phyloP scores from a whole-genome alignment of 2,113 vertebrate genomes.

The Apaloderma vittatum region DNA sequence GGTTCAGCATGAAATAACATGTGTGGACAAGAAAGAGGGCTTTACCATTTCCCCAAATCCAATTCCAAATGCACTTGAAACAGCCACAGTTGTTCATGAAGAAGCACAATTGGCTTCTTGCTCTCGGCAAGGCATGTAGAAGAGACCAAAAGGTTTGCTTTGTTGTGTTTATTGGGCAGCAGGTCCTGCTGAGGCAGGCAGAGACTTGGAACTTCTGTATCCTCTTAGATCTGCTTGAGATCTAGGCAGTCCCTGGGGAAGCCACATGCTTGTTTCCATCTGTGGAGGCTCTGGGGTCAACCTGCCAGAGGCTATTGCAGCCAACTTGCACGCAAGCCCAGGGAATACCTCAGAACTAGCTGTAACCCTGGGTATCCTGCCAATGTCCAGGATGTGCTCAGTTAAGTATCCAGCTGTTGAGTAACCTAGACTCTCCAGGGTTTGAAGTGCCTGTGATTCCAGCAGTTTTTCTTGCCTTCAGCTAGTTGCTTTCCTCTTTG shows the following conservation, averaged over 20 bases:
- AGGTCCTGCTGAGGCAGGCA: not conserved
- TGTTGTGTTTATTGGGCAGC: not conserved
- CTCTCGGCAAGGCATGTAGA: not conserved
- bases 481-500: not conserved
- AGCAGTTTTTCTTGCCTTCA: not conserved
- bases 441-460: not conserved
- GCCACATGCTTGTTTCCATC: accelerated
- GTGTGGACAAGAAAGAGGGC: not conserved
- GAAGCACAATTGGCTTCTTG: not conserved
- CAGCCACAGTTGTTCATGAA: not conserved
- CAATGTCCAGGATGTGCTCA: not conserved
- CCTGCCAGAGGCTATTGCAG: not conserved
- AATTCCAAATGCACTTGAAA: not conserved
- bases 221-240: not conserved
- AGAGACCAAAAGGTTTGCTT: not conserved
- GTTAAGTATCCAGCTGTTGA: not conserved
- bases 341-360: accelerated
- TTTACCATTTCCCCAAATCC: not conserved
- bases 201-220: not conserved
- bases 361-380: not conserved
- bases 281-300: not conserved
- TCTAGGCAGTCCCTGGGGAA: not conserved
- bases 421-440: not conserved
- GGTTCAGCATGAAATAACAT: not conserved
- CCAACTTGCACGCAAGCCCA: accelerated